phyloP scores from a whole-genome alignment of 2,113 vertebrate species.

The Cairina moschata region DNA sequence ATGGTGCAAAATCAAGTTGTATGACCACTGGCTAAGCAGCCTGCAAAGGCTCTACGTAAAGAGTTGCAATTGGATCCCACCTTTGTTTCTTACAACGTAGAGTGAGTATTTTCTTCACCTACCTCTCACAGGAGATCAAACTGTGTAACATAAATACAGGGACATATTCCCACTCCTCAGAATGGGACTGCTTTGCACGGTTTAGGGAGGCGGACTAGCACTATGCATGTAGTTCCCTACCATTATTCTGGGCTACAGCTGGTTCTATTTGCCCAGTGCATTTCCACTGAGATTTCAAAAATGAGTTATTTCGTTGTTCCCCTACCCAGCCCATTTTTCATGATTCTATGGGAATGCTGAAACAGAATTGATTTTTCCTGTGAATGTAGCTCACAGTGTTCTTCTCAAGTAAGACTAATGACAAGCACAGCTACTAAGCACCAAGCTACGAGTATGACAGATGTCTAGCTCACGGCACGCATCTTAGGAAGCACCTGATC shows the following conservation, averaged over 20 bases:
- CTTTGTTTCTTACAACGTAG: not conserved
- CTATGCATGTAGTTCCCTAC: not conserved
- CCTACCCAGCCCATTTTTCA: not conserved
- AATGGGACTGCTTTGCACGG: not conserved
- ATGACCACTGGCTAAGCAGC: not conserved
- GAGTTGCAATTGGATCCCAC: not conserved
- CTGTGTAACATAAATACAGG: not conserved
- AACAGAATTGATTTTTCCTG: not conserved
- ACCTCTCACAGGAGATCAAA: not conserved
- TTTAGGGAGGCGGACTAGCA: not conserved
- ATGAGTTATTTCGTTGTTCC: not conserved
- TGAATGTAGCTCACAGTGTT: not conserved
- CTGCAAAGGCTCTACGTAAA: not conserved
- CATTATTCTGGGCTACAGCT: not conserved
- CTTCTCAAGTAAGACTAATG: not conserved
- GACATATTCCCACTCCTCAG: not conserved
- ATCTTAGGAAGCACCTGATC: not conserved
- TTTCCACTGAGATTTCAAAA: not conserved
- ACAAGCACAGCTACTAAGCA: not conserved
- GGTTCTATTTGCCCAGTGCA: not conserved
- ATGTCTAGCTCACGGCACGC: fast-evolving
- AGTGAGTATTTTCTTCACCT: not conserved
- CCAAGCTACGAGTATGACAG: not conserved
- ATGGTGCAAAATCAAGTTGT: not conserved
- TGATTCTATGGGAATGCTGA: not conserved